These are phyloP conservation scores for Pyralis farinalis DNA, from an alignment of 2,888 invertebrate species.

Conservation along the genomic window DNA sequence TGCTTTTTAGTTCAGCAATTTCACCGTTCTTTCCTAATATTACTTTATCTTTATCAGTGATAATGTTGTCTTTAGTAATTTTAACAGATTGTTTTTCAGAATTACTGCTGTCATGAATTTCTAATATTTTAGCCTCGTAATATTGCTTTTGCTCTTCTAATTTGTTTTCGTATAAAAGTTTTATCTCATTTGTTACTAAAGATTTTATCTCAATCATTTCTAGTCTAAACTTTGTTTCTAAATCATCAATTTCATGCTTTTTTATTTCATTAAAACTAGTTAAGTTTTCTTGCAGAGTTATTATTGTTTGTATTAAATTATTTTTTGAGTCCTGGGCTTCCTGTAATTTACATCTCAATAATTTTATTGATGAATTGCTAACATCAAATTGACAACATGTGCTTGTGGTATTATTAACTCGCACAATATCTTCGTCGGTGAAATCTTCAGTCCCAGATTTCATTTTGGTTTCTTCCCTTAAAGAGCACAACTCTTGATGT, in stretches of 20 bases:
- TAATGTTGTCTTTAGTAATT: slow-evolving; percentile 31
- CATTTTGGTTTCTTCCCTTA: slow-evolving; percentile 40
- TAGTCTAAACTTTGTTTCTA: slow-evolving; percentile 48
- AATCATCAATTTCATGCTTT: slow-evolving; percentile 50
- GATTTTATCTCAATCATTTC: slow-evolving; percentile 47
- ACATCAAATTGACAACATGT: slow-evolving; percentile 28
- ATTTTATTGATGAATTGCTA: slow-evolving; percentile 38
- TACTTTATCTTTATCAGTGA: slow-evolving; percentile 42
- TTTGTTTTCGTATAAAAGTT: slow-evolving; percentile 40
- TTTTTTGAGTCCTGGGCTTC: slow-evolving; percentile 50
- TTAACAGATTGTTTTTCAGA: slow-evolving; percentile 33
- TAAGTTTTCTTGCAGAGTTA: slow-evolving; percentile 42
- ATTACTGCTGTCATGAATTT: slow-evolving; percentile 30
- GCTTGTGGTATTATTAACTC: slow-evolving; percentile 42
- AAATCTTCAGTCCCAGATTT: slow-evolving; percentile 21
- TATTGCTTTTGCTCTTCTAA: slow-evolving; percentile 40
- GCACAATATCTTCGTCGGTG: slow-evolving; percentile 24
- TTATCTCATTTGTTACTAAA: slow-evolving; percentile 41
- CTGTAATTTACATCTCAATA: slow-evolving; percentile 46
- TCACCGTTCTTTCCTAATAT: slow-evolving; percentile 48
- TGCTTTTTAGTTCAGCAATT: slow-evolving; percentile 36
- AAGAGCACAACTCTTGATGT: slow-evolving; percentile 42
- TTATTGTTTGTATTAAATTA: slow-evolving; percentile 41
- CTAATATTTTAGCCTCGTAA: slow-evolving; percentile 41
- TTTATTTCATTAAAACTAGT: slow-evolving; percentile 46